These are phyloP conservation scores for Brachionus calyciflorus DNA, from an alignment of 1,140 invertebrate genomes.

Conservation along the genomic window DNA sequence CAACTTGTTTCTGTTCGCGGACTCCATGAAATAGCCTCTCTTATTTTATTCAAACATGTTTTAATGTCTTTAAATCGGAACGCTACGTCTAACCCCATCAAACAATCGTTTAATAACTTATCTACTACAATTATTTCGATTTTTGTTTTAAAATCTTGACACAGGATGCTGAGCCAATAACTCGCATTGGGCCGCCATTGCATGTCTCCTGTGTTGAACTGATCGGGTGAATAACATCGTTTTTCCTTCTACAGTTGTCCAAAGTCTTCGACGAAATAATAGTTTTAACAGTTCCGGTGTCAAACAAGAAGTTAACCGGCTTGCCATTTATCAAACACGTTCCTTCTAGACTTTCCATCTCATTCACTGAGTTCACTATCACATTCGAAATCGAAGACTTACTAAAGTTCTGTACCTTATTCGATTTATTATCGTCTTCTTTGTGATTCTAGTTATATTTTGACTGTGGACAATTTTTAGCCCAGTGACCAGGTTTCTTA, in stretches of 20 bases:
- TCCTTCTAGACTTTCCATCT: not conserved
- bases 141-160: not conserved
- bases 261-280: not conserved
- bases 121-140: not conserved
- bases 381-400: not conserved
- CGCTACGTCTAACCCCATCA: too few species aligned
- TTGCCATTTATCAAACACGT: not conserved
- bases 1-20: not conserved
- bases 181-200: not conserved
- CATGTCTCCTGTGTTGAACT: not conserved
- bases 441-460: not conserved
- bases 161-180: not conserved
- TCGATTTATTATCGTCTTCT: not conserved
- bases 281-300: not conserved
- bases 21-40: not conserved
- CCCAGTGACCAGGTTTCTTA: not conserved
- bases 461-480: not conserved
- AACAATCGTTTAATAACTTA: conserved; percentile 3
- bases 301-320: not conserved
- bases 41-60: not conserved
- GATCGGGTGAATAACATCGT: not conserved
- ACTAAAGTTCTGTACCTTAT: too few species aligned
- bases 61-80: not conserved
- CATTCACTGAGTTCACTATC: not conserved
- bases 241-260: not conserved